Percentiles rank a stretch among this genome's conserved stretches.
These are phyloP conservation scores for Hydrolagus colliei DNA, from an alignment of 2,797 vertebrate species.

Conservation along the genomic window DNA sequence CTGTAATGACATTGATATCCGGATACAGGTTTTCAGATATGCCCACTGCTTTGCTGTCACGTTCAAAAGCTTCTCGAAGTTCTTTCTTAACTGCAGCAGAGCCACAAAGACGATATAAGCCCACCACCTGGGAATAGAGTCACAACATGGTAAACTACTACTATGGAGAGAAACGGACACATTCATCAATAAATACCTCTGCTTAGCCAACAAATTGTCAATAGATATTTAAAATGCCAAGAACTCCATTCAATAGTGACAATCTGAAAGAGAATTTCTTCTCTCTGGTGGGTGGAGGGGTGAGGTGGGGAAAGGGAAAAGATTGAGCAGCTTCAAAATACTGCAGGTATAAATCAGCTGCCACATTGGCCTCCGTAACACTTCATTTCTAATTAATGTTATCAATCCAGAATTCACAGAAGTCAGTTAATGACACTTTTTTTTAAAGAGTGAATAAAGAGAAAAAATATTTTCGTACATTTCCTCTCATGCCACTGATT, in stretches of 20 bases:
- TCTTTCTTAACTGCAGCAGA: conserved; percentile 96
- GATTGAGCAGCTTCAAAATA: background rate
- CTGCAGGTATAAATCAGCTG: too few relatives aligned
- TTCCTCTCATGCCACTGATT: too few relatives aligned
- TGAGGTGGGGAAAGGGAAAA: background rate
- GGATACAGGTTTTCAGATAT: conserved; percentile 86
- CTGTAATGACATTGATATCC: conserved; percentile 97
- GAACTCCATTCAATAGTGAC: background rate
- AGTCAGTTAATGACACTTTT: too few relatives aligned
- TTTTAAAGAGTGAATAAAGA: too few relatives aligned
- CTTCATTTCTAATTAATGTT: too few relatives aligned
- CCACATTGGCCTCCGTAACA: too few relatives aligned
- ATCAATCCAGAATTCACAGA: too few relatives aligned
- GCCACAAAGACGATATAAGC: conserved; percentile 88
- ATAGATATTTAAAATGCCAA: background rate
- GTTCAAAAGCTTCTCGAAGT: conserved; percentile 90
- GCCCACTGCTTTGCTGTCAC: conserved; percentile 72
- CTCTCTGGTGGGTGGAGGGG: background rate
- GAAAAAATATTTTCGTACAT: too few relatives aligned
- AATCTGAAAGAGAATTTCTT: background rate
- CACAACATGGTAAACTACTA: conserved; percentile 28
- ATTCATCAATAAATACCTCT: background rate
- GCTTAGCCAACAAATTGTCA: background rate
- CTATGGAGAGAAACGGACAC: conserved; percentile 18
- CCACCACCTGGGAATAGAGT: conserved; percentile 74